Base-by-base conservation (phyloP, 2,113 vertebrate species). In the Hippocampus mohnikei region DNA sequence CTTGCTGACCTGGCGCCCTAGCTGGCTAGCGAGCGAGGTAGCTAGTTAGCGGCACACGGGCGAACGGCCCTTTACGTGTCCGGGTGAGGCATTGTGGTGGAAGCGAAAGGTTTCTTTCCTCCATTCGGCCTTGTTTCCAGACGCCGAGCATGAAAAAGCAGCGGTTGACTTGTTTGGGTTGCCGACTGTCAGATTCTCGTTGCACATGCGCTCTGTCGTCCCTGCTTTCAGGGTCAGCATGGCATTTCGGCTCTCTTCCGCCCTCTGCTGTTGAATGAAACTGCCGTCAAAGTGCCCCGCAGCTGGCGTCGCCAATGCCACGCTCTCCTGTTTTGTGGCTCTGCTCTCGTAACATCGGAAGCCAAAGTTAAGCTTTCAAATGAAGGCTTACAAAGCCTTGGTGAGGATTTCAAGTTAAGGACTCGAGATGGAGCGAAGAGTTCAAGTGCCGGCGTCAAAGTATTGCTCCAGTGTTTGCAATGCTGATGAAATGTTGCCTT, bases 1-100 rank as follows among this genome's bases (percentile, higher is more conserved):
- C 15, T 21, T 55, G 15, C 52, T 23, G 1, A 11, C 52, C 8
- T 11, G n/a, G 21, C n/a, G 21, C 21, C 21, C 52, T 55, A n/a
- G 52, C 9, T 23, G 16, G 58, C 27, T 15, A 89, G 75, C 62
- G 80, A 80, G 82, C 77, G 16, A 79, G 77, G 55, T 77, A 79
- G 87, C 88, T 82, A 11, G 1, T 25, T 53, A 42, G 40, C 40
- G 12, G n/a, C 6, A 15, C 60, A 46, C 63, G 27, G 62, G 62
- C 42, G 62, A 64, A 40, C 40, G n/a, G 63, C 42, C 63, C 63
- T 65, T 50, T 5, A 50, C 46, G 5, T 48, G 33, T 37, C 5
- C 33, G 33, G 33, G 33, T 37, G 33, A 37, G 33, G 5, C 5
- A 6, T 29, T 33, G 58, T 29, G 27, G 8, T 18, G 58, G 27